Percentiles rank a stretch among this genome's conserved stretches.
These are phyloP conservation scores for Reinhardtius hippoglossoides DNA, from an alignment of 2,113 vertebrate genomes.

Conservation along the genomic window DNA sequence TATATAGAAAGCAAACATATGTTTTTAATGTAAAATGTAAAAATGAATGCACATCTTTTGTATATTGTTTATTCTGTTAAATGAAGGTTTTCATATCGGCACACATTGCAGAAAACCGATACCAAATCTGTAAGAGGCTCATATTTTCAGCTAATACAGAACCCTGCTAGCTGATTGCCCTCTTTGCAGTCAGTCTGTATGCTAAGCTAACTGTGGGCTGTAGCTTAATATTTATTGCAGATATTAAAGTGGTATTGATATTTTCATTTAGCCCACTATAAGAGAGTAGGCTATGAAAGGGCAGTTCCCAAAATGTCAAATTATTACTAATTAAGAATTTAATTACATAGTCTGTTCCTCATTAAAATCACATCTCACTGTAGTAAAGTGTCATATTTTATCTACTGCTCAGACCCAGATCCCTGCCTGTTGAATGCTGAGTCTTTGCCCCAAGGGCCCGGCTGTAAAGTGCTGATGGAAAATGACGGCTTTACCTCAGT, in stretches of 20 bases:
- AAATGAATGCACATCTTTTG: too few species aligned
- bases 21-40: too few species aligned
- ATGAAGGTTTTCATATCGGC: too few species aligned
- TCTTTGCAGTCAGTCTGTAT: background rate
- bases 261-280: background rate
- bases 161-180: background rate
- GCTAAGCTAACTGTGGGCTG: background rate
- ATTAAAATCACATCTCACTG: background rate
- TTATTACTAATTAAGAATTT: background rate
- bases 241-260: background rate
- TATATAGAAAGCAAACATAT: too few species aligned
- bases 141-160: too few species aligned
- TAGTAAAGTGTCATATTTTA: background rate
- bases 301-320: background rate
- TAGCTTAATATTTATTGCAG: background rate
- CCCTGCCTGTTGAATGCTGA: constrained; percentile 18
- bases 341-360: background rate
- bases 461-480: constrained; percentile 7
- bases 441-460: background rate
- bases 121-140: too few species aligned
- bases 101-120: too few species aligned
- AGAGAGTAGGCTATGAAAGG: background rate
- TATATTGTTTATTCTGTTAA: too few species aligned
- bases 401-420: constrained; percentile 11
- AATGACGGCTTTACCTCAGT: background rate